Conservation (phyloP, 2,888 invertebrate species). For the Notodonta ziczac region DNA sequence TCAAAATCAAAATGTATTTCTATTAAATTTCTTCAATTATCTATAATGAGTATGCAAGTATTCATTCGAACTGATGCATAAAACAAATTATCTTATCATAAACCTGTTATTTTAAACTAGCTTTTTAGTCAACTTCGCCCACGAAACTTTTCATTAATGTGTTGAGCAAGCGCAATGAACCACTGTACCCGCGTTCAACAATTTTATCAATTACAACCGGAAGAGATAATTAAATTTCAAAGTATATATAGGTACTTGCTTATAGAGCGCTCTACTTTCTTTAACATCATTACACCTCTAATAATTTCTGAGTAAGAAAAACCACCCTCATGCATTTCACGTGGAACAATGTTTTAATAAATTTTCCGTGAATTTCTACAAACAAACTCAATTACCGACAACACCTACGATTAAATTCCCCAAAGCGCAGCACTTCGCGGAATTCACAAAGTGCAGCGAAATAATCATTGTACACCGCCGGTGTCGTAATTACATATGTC, state of each 20-base stretch:
- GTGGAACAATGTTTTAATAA: background rate
- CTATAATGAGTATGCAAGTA: background rate
- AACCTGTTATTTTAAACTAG: background rate
- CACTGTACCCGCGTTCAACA: background rate
- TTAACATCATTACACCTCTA: too few relatives aligned
- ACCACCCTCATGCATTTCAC: too few relatives aligned
- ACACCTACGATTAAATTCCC: background rate
- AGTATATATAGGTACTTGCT: background rate
- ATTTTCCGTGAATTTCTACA: background rate
- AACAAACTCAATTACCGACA: background rate
- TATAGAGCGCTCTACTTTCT: too few relatives aligned
- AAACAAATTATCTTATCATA: constrained; percentile 1
- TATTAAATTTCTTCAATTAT: background rate
- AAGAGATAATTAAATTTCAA: background rate
- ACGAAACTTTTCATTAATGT: constrained; percentile 2
- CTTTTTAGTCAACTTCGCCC: constrained; percentile 1
- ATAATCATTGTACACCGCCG: background rate
- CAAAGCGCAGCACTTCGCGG: background rate
- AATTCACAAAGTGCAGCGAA: background rate
- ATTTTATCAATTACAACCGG: background rate
- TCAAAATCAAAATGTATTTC: background rate
- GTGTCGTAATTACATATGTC: background rate
- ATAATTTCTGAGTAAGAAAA: too few relatives aligned
- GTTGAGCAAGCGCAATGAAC: background rate
- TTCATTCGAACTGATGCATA: background rate